Evolutionary conservation across 2,797 vertebrate genomes (phyloP), one percentile per base, ranked within the genome.

Genomic region (Lutjanus campechanus): DNA sequence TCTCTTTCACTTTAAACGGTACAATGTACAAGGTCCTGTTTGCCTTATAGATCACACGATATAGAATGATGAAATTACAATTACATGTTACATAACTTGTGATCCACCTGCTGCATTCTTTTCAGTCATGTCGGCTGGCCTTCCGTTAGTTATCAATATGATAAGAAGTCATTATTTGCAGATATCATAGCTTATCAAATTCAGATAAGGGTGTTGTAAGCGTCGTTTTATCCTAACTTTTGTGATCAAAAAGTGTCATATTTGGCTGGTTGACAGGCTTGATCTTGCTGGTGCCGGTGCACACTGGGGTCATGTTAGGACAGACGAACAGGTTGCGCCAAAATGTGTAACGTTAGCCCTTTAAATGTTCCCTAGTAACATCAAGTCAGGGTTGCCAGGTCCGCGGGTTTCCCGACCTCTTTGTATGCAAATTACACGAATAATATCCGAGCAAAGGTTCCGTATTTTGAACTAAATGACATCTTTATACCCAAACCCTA

Each of bases 1-100:
- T 2, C 5, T 3, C 5, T 19, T 40, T 8, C 29, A 17, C 12
- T 16, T 1, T 0, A 11, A 15, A 12, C 0, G 19, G 10, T 5
- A 1, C 4, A 22, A 36, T 15, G 4, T 43, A 8, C 7, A 68
- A 2, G 8, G 2, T 13, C 3, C 4, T 44, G 0, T 9, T 0
- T 1, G 0, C 7, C 9, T 0, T 40, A 13, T 36, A 13, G 47
- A 1, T 6, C 8, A 3, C 40, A 4, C 19, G 7, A 15, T 36
- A 15, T 1, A 17, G 19, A 41, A 0, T 12, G 11, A 19, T 19
- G 8, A 15, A 49, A 36, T 8, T 1, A 46, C 16, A 0, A 1
- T 12, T 20, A 22, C 6, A 12, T n/a, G n/a, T 5, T n/a, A 11
- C n/a, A 5, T 17, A 20, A 47, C 9, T 16, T 4, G 0, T 2